Evolutionary conservation across 2,797 vertebrate genomes (phyloP).

Genomic region (Premnoplex brunnescens): DNA sequence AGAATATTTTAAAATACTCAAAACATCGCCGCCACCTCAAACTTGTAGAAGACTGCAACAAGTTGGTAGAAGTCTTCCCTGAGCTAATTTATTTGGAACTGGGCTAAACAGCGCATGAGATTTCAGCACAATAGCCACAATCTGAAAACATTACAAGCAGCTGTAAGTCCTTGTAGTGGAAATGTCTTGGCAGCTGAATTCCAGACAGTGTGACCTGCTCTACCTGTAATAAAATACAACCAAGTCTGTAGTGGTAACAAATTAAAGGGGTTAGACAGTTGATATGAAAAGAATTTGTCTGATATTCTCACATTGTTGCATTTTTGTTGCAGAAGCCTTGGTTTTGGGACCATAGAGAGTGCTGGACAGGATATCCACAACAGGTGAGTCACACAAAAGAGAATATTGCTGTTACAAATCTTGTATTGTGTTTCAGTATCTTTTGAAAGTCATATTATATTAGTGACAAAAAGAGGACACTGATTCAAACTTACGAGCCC

Average conservation of each 20-base stretch:
- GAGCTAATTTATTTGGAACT: not conserved
- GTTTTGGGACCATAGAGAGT: conserved; percentile 87
- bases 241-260: not conserved
- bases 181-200: not conserved
- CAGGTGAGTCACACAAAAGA: conserved; percentile 80
- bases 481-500: not conserved
- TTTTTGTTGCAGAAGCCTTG: conserved; percentile 84
- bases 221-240: not conserved
- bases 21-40: not conserved
- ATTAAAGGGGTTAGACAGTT: not conserved
- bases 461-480: not conserved
- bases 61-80: not conserved
- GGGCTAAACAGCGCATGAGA: not conserved
- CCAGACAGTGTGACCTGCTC: not conserved
- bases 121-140: not conserved
- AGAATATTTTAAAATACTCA: not conserved
- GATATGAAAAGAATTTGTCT: not conserved
- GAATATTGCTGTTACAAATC: not conserved
- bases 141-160: not conserved
- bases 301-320: not conserved
- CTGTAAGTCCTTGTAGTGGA: not conserved
- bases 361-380: conserved; percentile 88
- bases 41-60: not conserved
- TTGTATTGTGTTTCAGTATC: not conserved
- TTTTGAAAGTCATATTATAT: not conserved